Percentiles rank a stretch among this genome's conserved stretches.
Evolutionary conservation across 2,888 invertebrate genomes (phyloP).

Genomic region (Dryobotodes eremita): DNA sequence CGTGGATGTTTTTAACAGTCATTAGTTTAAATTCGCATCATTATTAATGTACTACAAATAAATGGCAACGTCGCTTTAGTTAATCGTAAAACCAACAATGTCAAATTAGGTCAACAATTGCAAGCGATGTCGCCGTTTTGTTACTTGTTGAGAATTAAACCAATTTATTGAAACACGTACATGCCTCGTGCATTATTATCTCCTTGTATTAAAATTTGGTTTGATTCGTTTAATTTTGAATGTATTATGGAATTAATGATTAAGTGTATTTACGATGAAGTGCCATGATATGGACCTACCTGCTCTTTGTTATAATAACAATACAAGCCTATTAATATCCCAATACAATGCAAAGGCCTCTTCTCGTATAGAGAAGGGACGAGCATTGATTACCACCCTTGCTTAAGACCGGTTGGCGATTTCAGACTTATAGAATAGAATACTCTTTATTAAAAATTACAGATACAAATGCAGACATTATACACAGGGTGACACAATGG

Average conservation of each 20-base stretch:
- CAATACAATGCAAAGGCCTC: neutral
- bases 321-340: neutral
- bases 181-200: conserved; percentile 1
- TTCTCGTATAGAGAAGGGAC: neutral
- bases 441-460: too few species aligned
- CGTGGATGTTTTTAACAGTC: neutral
- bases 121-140: conserved; percentile 31
- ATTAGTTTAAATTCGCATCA: conserved; percentile 16
- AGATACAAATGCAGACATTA: too few species aligned
- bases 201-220: conserved; percentile 11
- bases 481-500: too few species aligned
- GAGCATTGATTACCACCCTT: too few species aligned
- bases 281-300: neutral
- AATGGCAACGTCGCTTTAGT: conserved; percentile 45
- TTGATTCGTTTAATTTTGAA: conserved; percentile 21
- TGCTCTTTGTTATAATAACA: neutral
- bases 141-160: conserved; percentile 43
- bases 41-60: conserved; percentile 28
- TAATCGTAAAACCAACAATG: conserved; percentile 41
- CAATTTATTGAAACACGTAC: conserved; percentile 23
- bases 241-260: neutral
- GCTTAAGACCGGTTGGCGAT: too few species aligned
- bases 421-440: too few species aligned
- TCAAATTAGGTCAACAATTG: conserved; percentile 54
- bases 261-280: neutral